phyloP scores from a whole-genome alignment of 2,797 vertebrate species.

The Brachymystax lenok region DNA sequence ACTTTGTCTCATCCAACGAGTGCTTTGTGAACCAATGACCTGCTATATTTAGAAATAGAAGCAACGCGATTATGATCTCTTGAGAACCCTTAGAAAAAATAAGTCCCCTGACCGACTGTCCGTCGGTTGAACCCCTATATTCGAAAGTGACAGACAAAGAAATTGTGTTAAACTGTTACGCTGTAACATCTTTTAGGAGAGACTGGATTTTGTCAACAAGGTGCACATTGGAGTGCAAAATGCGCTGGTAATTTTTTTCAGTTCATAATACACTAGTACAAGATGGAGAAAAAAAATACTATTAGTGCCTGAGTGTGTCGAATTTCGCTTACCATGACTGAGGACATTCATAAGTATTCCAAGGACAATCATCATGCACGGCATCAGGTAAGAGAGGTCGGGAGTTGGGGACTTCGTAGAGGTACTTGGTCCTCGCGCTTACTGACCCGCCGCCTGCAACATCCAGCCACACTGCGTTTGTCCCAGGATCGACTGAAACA shows the following conservation, averaged over 20 bases:
- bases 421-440: constrained; percentile 53
- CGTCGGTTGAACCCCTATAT: not conserved
- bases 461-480: constrained; percentile 57
- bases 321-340: constrained; percentile 55
- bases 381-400: constrained; percentile 55
- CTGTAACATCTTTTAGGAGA: not conserved
- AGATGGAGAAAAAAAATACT: not conserved
- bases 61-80: not conserved
- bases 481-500: constrained; percentile 28
- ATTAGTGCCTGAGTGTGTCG: not conserved
- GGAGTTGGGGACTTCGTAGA: constrained; percentile 21
- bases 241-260: not conserved
- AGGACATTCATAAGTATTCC: constrained; percentile 71
- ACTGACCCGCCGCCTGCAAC: constrained; percentile 57
- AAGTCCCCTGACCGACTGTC: constrained; percentile 1
- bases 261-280: not conserved
- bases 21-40: not conserved
- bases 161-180: not conserved
- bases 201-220: not conserved
- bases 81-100: not conserved
- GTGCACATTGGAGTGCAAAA: not conserved
- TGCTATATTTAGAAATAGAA: constrained; percentile 4
- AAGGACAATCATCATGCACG: constrained; percentile 69
- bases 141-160: constrained; percentile 12
- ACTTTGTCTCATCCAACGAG: not conserved